These are phyloP conservation scores for Syrmaticus mikado DNA, from an alignment of 2,113 vertebrate genomes.

Conservation along the genomic window DNA sequence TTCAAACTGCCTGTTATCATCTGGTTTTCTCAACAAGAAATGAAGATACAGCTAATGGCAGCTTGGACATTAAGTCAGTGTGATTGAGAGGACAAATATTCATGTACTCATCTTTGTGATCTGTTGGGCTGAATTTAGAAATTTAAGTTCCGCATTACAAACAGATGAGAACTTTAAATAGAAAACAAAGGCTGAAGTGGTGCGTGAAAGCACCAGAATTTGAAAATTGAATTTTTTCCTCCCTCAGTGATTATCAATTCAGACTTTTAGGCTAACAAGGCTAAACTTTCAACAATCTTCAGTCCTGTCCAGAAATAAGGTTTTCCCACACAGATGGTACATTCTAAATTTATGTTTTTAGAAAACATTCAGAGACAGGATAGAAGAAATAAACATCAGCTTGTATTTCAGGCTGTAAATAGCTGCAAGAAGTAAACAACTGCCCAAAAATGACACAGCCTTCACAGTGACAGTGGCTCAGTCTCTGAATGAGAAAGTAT, in stretches of 20 bases:
- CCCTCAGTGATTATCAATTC: no score
- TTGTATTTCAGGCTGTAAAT: background rate
- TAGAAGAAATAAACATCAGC: accelerated
- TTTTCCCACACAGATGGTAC: background rate
- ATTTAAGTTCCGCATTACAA: background rate
- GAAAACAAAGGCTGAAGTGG: background rate
- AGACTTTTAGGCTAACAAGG: no score
- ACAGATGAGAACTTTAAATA: background rate
- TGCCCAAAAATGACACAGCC: background rate
- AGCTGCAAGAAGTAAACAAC: background rate
- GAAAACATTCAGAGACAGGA: no score
- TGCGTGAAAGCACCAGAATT: background rate
- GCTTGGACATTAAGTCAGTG: background rate
- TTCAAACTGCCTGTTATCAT: background rate
- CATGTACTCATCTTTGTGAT: background rate
- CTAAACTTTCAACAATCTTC: accelerated
- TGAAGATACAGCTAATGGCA: background rate
- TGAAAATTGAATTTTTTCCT: no score
- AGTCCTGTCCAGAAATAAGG: accelerated
- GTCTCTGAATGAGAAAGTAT: accelerated
- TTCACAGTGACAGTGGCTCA: background rate
- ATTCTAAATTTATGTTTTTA: background rate
- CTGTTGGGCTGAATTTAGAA: background rate
- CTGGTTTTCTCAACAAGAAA: background rate
- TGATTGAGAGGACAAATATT: background rate